Evolutionary conservation across 2,797 vertebrate genomes (phyloP).

Genomic region (Catamblyrhynchus diadema): DNA sequence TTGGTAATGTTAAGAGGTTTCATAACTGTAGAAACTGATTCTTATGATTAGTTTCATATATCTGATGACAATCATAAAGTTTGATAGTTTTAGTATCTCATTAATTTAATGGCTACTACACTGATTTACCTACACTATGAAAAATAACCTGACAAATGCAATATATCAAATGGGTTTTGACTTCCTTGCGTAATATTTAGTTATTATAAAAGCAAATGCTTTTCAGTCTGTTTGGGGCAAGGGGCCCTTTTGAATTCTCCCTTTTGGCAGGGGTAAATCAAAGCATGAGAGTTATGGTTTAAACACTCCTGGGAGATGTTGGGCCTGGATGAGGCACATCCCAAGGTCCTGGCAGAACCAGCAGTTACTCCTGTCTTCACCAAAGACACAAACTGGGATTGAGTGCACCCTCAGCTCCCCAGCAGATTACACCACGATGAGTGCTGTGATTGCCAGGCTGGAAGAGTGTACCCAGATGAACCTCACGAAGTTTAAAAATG

Average conservation of each 20-base stretch:
- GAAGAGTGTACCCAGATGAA: background rate
- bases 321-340: background rate
- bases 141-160: slow-evolving; percentile 30
- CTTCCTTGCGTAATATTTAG: background rate
- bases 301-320: background rate
- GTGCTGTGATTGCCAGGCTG: background rate
- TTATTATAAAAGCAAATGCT: background rate
- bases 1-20: background rate
- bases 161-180: background rate
- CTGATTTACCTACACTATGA: background rate
- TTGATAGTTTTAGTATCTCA: background rate
- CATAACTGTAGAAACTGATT: background rate
- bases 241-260: background rate
- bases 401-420: background rate
- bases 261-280: background rate
- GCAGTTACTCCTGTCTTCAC: background rate
- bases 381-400: background rate
- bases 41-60: background rate
- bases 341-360: background rate
- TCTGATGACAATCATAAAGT: background rate
- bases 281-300: background rate
- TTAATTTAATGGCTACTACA: background rate
- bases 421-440: background rate
- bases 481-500: background rate
- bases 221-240: background rate